Evolutionary conservation across 2,113 vertebrate genomes (phyloP).

Genomic region (Corvus hawaiiensis): DNA sequence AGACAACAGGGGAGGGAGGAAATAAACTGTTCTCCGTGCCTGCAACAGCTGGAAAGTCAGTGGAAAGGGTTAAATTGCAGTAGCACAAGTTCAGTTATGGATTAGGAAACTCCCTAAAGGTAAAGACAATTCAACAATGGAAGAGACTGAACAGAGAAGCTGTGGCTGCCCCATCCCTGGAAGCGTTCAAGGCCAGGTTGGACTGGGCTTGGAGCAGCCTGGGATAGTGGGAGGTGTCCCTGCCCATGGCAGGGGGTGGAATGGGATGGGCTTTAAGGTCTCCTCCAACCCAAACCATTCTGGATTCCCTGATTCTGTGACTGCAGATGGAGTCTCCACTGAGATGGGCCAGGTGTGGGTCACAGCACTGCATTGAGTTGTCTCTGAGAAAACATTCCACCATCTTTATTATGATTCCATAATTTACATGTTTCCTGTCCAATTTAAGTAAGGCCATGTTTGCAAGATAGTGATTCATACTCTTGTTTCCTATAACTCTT

Average conservation of each 20-base stretch:
- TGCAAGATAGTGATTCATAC: background rate
- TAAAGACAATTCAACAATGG: background rate
- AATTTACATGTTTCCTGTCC: background rate
- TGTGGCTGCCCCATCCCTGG: background rate
- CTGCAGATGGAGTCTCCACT: background rate
- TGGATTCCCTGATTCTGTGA: background rate
- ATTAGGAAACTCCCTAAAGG: background rate
- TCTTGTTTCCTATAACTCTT: background rate
- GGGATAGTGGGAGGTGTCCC: background rate
- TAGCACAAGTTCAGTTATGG: background rate
- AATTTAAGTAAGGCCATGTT: background rate
- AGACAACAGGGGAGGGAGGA: background rate
- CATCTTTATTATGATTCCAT: background rate
- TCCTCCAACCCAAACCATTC: background rate
- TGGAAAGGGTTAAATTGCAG: background rate
- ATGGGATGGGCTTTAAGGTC: background rate
- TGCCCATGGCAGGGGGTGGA: background rate
- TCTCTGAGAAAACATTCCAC: background rate
- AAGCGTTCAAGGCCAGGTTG: background rate
- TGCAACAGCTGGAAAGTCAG: background rate
- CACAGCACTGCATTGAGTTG: background rate
- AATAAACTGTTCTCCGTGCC: background rate
- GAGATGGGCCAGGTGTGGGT: background rate
- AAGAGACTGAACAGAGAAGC: background rate
- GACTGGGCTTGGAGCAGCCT: rapidly evolving